Evolutionary conservation across 2,797 vertebrate species (phyloP).

Genomic region (Garrulus glandarius): DNA sequence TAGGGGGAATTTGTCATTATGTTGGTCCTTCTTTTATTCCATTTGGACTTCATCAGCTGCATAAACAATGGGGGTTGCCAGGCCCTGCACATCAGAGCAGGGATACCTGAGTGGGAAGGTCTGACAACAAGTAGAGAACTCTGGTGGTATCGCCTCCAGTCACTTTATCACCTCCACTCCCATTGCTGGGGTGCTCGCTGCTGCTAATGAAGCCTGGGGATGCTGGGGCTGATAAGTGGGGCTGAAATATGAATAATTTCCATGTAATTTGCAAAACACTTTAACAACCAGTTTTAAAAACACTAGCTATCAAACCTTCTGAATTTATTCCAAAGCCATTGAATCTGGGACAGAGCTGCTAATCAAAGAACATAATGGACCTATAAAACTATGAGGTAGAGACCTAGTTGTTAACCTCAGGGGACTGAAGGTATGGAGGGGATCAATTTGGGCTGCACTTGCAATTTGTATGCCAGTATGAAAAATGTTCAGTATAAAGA

Average conservation of each 20-base stretch:
- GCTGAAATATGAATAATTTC: neutral
- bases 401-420: neutral
- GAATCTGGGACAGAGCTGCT: neutral
- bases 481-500: neutral
- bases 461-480: neutral
- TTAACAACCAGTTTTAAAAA: neutral
- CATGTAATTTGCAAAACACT: neutral
- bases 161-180: neutral
- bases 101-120: neutral
- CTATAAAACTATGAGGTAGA: neutral
- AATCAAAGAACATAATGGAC: neutral
- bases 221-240: neutral
- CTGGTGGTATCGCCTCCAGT: neutral
- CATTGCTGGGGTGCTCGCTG: neutral
- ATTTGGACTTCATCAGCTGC: neutral
- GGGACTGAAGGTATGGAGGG: neutral
- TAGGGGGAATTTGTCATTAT: neutral
- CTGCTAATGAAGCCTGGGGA: neutral
- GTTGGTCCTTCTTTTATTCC: neutral
- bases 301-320: neutral
- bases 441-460: neutral
- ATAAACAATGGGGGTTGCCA: neutral
- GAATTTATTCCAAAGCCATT: neutral
- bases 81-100: neutral
- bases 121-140: neutral